phyloP scores from a whole-genome alignment of 2,888 invertebrate species.

The Enchytraeus crypticus region DNA sequence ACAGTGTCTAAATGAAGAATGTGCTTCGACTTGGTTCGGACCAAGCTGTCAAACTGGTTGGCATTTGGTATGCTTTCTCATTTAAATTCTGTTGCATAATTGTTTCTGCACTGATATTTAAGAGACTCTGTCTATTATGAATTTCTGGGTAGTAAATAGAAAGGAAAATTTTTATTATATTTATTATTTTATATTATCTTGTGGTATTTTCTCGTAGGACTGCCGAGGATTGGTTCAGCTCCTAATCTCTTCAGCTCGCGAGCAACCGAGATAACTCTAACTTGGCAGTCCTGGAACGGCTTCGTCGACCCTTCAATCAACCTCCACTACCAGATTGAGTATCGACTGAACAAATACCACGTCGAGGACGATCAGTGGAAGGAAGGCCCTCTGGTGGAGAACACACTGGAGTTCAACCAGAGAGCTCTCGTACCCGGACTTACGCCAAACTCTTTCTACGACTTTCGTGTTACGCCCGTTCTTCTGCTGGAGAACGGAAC shows the following conservation, averaged over 20 bases:
- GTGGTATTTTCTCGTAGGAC: constrained; percentile 11
- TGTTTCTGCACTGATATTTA: too few species aligned
- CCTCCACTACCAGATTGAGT: constrained; percentile 18
- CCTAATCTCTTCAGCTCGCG: constrained; percentile 5
- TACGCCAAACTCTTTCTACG: constrained; percentile 1
- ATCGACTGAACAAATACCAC: constrained; percentile 4
- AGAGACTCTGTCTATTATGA: too few species aligned
- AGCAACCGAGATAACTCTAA: constrained; percentile 13
- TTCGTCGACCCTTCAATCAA: constrained; percentile 6
- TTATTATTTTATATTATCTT: too few species aligned
- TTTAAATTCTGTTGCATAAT: too few species aligned
- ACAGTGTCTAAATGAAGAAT: constrained; percentile 32
- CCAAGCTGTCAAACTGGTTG: constrained; percentile 30
- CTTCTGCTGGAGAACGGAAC: not conserved
- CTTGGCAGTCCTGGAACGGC: constrained; percentile 16
- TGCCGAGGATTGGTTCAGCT: constrained; percentile 9
- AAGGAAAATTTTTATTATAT: too few species aligned
- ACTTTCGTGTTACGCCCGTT: not conserved
- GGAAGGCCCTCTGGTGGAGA: not conserved
- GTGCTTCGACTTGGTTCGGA: constrained; percentile 34
- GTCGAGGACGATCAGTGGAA: not conserved
- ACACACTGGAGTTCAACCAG: not conserved
- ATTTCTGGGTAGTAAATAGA: too few species aligned
- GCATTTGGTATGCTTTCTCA: constrained; percentile 1
- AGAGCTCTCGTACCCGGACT: not conserved